A percentile compares a stretch with the other conserved stretches of the same genome.
Evolutionary conservation across 2,113 vertebrate species (phyloP).

Genomic region (Corythornis vintsioides): DNA sequence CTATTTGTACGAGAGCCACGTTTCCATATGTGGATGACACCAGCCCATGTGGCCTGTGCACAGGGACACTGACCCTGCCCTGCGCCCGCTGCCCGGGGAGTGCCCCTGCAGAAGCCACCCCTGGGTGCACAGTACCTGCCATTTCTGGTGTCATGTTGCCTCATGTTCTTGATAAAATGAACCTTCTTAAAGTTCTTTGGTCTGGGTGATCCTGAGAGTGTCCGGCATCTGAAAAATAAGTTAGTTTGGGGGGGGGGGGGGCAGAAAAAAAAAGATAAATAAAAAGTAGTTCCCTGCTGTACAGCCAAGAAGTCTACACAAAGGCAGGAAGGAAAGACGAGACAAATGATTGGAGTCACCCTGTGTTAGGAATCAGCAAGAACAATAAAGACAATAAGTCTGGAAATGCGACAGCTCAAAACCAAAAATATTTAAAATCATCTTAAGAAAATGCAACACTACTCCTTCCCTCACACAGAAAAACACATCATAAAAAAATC

Average conservation of each 20-base stretch:
- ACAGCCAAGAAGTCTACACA: constrained; percentile 65
- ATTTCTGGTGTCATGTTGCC: constrained; percentile 92
- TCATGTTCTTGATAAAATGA: constrained; percentile 98
- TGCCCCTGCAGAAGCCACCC: background rate
- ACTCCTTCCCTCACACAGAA: background rate
- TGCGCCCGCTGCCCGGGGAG: accelerated
- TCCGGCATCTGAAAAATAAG: constrained; percentile 89
- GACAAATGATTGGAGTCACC: constrained; percentile 63
- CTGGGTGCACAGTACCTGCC: constrained; percentile 85
- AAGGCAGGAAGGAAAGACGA: constrained; percentile 79
- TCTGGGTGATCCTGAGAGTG: constrained; percentile 97
- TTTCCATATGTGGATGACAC: no score
- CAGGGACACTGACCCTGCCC: background rate
- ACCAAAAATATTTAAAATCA: constrained; percentile 12
- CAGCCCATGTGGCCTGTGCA: background rate
- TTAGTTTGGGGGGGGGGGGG: background rate
- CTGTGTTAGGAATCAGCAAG: constrained; percentile 27
- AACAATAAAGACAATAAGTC: constrained; percentile 52
- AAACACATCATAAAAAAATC: background rate
- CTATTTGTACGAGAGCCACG: no score
- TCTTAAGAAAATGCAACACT: constrained; percentile 9
- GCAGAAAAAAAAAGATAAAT: background rate
- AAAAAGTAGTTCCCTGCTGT: background rate
- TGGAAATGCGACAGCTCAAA: constrained; percentile 29
- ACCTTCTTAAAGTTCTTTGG: constrained; percentile 99